Conservation (phyloP, 2,113 vertebrate genomes). For the Apeltes quadracus region DNA sequence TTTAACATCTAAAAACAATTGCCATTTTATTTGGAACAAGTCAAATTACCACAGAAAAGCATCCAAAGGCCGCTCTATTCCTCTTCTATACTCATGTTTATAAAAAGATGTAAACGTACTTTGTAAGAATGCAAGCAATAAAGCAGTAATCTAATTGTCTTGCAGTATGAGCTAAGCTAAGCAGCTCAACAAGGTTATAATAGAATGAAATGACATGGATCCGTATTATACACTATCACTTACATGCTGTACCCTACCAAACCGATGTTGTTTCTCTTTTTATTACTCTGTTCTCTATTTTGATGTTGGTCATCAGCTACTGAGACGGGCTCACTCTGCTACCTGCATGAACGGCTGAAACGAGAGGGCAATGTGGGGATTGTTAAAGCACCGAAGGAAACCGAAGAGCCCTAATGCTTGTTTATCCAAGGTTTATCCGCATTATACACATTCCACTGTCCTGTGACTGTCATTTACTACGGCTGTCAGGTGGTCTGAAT, state of each 20-base stretch:
- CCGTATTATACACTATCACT: background rate
- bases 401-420: no score
- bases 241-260: background rate
- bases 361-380: no score
- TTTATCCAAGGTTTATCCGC: no score
- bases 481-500: slow-evolving; percentile 30
- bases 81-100: no score
- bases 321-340: background rate
- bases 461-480: background rate
- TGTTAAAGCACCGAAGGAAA: no score
- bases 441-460: no score
- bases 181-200: background rate
- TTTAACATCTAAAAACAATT: no score
- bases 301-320: background rate
- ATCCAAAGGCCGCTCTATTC: no score
- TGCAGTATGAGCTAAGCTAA: background rate
- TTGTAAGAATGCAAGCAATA: background rate
- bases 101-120: background rate
- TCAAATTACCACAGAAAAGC: no score
- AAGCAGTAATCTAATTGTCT: background rate
- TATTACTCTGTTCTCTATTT: background rate
- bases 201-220: background rate
- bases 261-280: background rate
- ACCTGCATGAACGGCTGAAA: no score
- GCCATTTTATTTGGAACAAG: no score